These are phyloP conservation scores for Patella depressa DNA, from an alignment of 2,888 invertebrate genomes.

Conservation along the genomic window DNA sequence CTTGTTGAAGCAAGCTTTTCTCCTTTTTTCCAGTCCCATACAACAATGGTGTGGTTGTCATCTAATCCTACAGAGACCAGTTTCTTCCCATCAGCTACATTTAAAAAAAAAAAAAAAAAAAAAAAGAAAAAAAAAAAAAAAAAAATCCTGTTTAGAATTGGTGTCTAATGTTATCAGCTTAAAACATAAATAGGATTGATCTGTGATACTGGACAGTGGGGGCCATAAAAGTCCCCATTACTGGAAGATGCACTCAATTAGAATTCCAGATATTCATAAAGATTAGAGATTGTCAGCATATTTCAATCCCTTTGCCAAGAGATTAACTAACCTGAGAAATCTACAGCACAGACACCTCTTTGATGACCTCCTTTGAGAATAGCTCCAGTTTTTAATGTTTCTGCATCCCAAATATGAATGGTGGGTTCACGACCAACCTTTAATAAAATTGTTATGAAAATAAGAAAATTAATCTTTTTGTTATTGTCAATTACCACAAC, in stretches of 20 bases:
- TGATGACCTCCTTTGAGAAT: constrained; percentile 71
- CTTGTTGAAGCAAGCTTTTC: constrained; percentile 72
- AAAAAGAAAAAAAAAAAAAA: not conserved
- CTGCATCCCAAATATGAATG: constrained; percentile 72
- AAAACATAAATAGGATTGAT: not conserved
- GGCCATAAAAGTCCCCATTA: no score
- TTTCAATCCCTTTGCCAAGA: no score
- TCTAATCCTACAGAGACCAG: constrained; percentile 72
- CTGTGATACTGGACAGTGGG: no score
- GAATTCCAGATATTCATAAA: no score
- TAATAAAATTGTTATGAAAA: not conserved
- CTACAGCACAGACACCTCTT: constrained; percentile 71
- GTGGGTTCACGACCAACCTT: constrained; percentile 71
- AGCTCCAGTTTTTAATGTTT: constrained; percentile 69
- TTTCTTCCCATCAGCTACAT: constrained; percentile 70
- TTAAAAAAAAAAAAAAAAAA: constrained; percentile 12
- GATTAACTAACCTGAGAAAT: constrained; percentile 67
- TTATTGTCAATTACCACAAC: no score
- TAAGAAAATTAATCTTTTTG: no score
- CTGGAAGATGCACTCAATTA: no score
- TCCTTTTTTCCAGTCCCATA: constrained; percentile 73
- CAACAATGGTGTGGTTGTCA: constrained; percentile 71
- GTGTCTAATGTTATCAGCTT: not conserved
- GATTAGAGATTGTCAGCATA: no score
- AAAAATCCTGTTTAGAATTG: not conserved